phyloP scores from a whole-genome alignment of 2,888 invertebrate species.

The Xestia rhomboidea region DNA sequence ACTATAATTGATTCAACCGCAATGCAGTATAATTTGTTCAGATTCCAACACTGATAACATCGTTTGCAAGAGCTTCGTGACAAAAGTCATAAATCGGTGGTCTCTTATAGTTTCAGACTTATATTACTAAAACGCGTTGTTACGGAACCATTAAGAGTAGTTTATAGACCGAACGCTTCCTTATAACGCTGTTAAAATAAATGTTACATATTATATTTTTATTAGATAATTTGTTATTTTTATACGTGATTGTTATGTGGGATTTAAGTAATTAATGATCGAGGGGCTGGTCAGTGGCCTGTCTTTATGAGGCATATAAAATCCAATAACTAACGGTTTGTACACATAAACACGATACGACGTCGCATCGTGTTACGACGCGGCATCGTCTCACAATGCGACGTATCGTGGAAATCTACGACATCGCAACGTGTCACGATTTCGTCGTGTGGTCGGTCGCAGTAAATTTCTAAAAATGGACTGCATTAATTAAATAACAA shows the following conservation, averaged over 20 bases:
- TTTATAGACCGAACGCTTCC: constrained; percentile 61
- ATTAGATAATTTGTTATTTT: constrained; percentile 31
- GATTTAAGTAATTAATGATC: not conserved
- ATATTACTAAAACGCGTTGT: constrained; percentile 56
- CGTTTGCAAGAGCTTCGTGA: constrained; percentile 67
- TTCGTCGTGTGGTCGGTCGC: no score
- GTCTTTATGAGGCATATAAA: not conserved
- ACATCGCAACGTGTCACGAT: no score
- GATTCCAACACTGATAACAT: constrained; percentile 60
- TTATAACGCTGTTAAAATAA: constrained; percentile 39
- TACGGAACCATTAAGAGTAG: constrained; percentile 58
- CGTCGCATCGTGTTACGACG: no score
- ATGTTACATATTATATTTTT: constrained; percentile 24
- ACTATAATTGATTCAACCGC: constrained; percentile 58
- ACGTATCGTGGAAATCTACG: no score
- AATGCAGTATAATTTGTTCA: constrained; percentile 70
- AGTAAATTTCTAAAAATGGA: no score
- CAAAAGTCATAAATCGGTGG: constrained; percentile 69
- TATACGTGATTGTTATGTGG: constrained; percentile 10
- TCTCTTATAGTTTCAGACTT: constrained; percentile 61
- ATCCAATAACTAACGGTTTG: not conserved
- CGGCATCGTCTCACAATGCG: no score
- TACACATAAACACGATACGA: no score
- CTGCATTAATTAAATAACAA: no score
- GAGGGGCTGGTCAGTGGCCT: not conserved